Evolutionary conservation across 1,140 invertebrate species (phyloP).

Genomic region (Cydia splendana): DNA sequence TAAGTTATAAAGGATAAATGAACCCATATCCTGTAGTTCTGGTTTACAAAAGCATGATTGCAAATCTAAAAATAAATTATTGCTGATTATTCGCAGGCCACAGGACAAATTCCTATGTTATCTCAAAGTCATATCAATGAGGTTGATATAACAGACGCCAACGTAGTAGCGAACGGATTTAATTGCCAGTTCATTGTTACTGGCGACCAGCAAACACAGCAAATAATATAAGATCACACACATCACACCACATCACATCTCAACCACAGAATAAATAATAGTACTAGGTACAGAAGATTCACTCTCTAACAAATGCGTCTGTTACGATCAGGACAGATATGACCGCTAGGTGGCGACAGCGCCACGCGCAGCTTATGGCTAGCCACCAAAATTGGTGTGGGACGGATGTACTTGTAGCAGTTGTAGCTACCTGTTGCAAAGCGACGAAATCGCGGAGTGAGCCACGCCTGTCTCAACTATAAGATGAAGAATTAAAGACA

Average conservation of each 20-base stretch:
- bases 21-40: neutral
- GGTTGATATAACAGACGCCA: neutral
- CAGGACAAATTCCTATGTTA: slow-evolving; percentile 22
- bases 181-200: neutral
- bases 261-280: too few species aligned
- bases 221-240: neutral
- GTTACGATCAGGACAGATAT: too few species aligned
- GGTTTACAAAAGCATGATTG: neutral
- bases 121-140: slow-evolving; percentile 26
- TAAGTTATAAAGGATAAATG: neutral
- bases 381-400: too few species aligned
- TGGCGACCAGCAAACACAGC: neutral
- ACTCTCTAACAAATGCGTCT: too few species aligned
- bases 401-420: too few species aligned
- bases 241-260: neutral
- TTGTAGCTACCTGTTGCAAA: too few species aligned
- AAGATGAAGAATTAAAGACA: too few species aligned
- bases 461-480: neutral
- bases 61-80: neutral
- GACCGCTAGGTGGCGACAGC: too few species aligned
- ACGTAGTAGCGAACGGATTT: neutral
- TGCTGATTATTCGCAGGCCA: neutral
- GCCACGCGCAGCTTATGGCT: too few species aligned
- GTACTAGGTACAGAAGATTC: too few species aligned
- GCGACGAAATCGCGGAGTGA: too few species aligned